A percentile compares a stretch with the other conserved stretches of the same genome.
These are phyloP conservation scores for Empis stercorea DNA, from an alignment of 2,888 invertebrate genomes.

Conservation along the genomic window DNA sequence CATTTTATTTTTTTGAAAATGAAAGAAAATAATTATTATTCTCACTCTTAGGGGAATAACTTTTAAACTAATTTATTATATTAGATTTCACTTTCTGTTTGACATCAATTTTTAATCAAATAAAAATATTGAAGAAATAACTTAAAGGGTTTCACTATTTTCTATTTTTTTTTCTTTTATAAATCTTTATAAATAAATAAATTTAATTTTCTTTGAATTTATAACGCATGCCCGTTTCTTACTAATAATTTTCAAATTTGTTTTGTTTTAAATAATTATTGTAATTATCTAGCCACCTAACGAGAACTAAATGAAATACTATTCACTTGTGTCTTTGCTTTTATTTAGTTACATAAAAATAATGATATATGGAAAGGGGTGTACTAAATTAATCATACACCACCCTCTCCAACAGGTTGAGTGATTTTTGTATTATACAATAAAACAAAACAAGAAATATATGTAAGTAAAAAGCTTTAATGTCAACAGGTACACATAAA, in stretches of 20 bases:
- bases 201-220: too few relatives aligned
- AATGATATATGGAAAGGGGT: conserved; percentile 5
- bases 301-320: conserved; percentile 16
- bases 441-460: too few relatives aligned
- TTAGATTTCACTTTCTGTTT: conserved; percentile 9
- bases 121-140: too few relatives aligned
- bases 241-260: not conserved
- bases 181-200: too few relatives aligned
- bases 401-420: conserved; percentile 10
- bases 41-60: too few relatives aligned
- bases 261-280: not conserved
- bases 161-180: too few relatives aligned
- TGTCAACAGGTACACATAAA: too few relatives aligned
- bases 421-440: conserved; percentile 7
- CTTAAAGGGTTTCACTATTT: too few relatives aligned
- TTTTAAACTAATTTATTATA: not conserved
- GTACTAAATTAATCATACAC: conserved; percentile 8
- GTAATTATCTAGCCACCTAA: conserved; percentile 10
- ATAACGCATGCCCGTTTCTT: not conserved
- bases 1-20: too few relatives aligned
- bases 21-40: too few relatives aligned
- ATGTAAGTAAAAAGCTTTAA: too few relatives aligned
- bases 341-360: conserved; percentile 8
- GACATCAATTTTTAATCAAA: too few relatives aligned
- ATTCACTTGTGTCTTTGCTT: conserved; percentile 14